Evolutionary conservation across 2,113 vertebrate genomes (phyloP).

Genomic region (Colinus virginianus): DNA sequence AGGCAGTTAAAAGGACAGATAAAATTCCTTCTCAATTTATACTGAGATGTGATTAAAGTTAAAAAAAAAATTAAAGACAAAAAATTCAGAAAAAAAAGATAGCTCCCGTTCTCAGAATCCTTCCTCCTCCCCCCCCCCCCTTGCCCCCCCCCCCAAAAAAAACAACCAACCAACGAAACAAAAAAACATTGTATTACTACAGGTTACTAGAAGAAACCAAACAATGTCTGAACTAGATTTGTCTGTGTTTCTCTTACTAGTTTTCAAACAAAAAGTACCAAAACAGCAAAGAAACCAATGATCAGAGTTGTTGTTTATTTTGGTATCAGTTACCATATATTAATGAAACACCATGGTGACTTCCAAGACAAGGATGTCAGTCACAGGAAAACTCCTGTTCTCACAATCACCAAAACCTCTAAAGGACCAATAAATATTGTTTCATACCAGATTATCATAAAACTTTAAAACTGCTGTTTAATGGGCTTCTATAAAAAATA

Average conservation of each 20-base stretch:
- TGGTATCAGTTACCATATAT: not conserved
- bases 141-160: too few relatives aligned
- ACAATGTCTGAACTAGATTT: not conserved
- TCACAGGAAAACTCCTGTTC: not conserved
- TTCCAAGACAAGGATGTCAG: not conserved
- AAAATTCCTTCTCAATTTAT: not conserved
- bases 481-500: not conserved
- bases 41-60: not conserved
- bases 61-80: not conserved
- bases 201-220: not conserved
- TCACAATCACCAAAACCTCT: not conserved
- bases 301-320: not conserved
- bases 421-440: not conserved
- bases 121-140: too few relatives aligned
- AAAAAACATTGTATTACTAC: not conserved
- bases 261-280: not conserved
- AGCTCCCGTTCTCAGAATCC: not conserved
- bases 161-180: not conserved
- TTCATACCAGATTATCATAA: not conserved
- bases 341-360: not conserved
- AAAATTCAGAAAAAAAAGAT: not conserved
- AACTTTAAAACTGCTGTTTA: not conserved
- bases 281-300: not conserved
- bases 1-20: accelerated
- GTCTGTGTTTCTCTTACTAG: not conserved